Base-by-base conservation (phyloP, 1,140 invertebrate species). In the Sipha flava region DNA sequence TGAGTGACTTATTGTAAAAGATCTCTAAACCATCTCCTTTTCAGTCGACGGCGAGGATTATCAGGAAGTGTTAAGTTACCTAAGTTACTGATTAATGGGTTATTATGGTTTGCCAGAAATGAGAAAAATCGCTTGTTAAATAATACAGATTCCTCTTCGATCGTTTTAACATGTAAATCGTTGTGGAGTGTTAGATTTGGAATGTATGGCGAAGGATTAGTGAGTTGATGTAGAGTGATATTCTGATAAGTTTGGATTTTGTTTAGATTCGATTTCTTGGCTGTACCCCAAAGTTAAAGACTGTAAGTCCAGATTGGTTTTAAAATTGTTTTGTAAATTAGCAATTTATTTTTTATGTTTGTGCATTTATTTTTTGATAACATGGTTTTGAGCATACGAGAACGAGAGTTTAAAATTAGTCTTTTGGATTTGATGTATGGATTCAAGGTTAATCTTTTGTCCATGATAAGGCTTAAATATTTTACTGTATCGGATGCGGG, bases 171-270 rank as follows among this genome's bases (percentile, higher is more conserved):
- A 12, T 40, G 29, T n/a, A 62, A 31, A 62, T 59, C 49, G 6
- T 26, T 45, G 23, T 79, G 75, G 1, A 59, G 16, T n/a, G 29
- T 43, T 1, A 16, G 23, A 4, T 62, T 79, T 16, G 57, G 45
- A 7, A 43, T 18, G 3, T 79, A 59, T 1, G 37, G 52, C 10
- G 31, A 34, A 5, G 23, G 18, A 34, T 57, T 57, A 16, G 21
- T 10, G 3, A 79, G 31, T 59, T 26, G 18, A n/a, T 21, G 31
- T 14, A 79, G 57, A 31, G 26, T n/a, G n/a, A 21, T 7, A 14
- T 64, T 79, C 31, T 79, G 75, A n/a, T n/a, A n/a, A n/a, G n/a
- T n/a, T n/a, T n/a, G 31, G 62, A 57, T 57, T 54, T 21, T 77
- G n/a, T 49, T 49, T 14, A 6, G 18, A 18, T 54, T 54, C 1